phyloP scores from a whole-genome alignment of 2,888 invertebrate genomes.

The Spisula subtruncata region DNA sequence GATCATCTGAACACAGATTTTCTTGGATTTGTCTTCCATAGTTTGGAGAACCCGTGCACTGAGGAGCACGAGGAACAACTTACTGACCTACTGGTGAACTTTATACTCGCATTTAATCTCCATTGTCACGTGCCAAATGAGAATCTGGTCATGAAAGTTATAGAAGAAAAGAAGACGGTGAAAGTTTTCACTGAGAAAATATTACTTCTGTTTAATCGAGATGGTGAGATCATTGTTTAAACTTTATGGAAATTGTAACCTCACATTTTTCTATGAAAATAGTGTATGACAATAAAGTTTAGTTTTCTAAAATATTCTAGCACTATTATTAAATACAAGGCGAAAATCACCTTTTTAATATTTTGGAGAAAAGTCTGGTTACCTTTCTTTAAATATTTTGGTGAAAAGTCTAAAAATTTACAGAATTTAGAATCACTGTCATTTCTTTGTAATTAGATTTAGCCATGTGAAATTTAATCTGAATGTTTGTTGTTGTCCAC shows the following conservation, averaged over 20 bases:
- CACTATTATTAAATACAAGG: no score
- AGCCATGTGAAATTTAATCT: no score
- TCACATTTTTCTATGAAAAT: no score
- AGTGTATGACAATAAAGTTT: no score
- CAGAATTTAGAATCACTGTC: no score
- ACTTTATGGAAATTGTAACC: neutral
- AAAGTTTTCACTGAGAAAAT: conserved; percentile 97
- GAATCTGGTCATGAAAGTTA: conserved; percentile 86
- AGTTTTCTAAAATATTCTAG: no score
- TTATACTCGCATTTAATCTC: conserved; percentile 95
- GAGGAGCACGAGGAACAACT: conserved; percentile 95
- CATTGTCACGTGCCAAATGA: conserved; percentile 90
- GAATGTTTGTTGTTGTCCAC: no score
- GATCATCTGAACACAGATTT: conserved; percentile 95
- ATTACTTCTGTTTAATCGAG: conserved; percentile 95
- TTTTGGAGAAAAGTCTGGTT: no score
- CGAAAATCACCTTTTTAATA: no score
- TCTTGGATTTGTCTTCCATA: conserved; percentile 93
- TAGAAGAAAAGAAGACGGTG: conserved; percentile 89
- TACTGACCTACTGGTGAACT: conserved; percentile 94
- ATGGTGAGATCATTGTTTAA: conserved; percentile 89
- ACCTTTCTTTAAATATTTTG: no score
- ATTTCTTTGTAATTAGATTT: no score
- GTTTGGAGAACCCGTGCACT: conserved; percentile 94
- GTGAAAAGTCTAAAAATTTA: no score